Conservation (phyloP, 1,140 invertebrate species). For the Aphis gossypii region DNA sequence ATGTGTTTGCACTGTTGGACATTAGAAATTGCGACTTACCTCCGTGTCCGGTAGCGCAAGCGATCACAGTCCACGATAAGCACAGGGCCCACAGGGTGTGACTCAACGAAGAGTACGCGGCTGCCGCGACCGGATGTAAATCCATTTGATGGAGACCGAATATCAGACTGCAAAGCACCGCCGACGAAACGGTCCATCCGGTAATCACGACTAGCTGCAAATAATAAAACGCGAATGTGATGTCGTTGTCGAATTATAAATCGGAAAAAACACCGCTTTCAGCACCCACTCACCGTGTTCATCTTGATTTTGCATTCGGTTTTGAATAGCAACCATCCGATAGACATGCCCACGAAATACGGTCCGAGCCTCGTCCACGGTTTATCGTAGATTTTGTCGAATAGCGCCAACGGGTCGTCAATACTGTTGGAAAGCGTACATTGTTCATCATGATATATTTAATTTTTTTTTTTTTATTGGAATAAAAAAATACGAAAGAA, state of each 20-base stretch:
- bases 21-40: slow-evolving; percentile 66
- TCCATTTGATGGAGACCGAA: slow-evolving; percentile 79
- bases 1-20: not conserved
- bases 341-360: slow-evolving; percentile 83
- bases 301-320: slow-evolving; percentile 81
- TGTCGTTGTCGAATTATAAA: not conserved
- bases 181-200: slow-evolving; percentile 74
- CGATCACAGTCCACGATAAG: slow-evolving; percentile 86
- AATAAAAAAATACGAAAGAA: not conserved
- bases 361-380: slow-evolving; percentile 84
- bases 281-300: slow-evolving; percentile 71
- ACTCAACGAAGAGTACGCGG: slow-evolving; percentile 83
- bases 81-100: slow-evolving; percentile 84
- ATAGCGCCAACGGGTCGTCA: slow-evolving; percentile 82
- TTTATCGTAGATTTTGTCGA: slow-evolving; percentile 88
- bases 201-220: slow-evolving; percentile 71
- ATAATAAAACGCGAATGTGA: slow-evolving; percentile 35
- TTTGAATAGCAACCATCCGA: slow-evolving; percentile 82
- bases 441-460: not conserved
- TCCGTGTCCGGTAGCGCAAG: slow-evolving; percentile 87
- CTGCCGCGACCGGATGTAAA: slow-evolving; percentile 73
- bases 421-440: slow-evolving; percentile 65
- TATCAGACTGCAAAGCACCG: slow-evolving; percentile 73
- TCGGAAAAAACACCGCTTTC: not conserved
- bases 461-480: not conserved